Conservation (phyloP, 2,888 invertebrate genomes). For the Drosophila falleni region DNA sequence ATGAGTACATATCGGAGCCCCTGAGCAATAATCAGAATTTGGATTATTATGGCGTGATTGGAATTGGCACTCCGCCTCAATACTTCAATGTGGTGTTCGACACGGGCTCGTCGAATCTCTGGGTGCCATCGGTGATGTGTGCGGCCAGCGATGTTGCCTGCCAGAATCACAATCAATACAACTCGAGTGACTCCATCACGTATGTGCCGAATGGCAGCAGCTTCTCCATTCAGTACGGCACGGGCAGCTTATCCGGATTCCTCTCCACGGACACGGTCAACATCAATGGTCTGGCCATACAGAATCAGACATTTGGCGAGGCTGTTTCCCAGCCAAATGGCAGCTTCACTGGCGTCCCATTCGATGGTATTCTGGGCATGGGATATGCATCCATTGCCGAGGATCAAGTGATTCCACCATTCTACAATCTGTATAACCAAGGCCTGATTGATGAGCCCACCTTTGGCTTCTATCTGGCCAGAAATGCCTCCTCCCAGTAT, state of each 20-base stretch:
- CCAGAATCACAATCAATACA: constrained; percentile 97
- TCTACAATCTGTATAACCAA: constrained; percentile 95
- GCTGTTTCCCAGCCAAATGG: constrained; percentile 96
- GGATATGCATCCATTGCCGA: constrained; percentile 94
- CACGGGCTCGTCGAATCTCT: constrained; percentile 96
- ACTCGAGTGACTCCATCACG: constrained; percentile 92
- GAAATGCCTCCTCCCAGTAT: constrained; percentile 88
- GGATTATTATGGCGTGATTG: constrained; percentile 96
- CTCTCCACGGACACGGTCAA: constrained; percentile 94
- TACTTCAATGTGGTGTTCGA: constrained; percentile 97
- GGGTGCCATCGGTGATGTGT: constrained; percentile 99
- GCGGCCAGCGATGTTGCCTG: constrained; percentile 96
- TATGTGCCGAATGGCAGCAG: constrained; percentile 94
- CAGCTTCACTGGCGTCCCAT: constrained; percentile 97
- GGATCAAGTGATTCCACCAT: constrained; percentile 94
- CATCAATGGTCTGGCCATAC: constrained; percentile 89
- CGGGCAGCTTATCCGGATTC: constrained; percentile 97
- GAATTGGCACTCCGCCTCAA: constrained; percentile 96
- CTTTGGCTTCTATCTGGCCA: constrained; percentile 97
- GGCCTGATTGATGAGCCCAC: constrained; percentile 89
- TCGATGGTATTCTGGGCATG: constrained; percentile 99
- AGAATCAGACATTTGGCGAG: constrained; percentile 96
- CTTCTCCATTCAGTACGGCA: constrained; percentile 97
- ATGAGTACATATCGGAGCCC: constrained; percentile 43
- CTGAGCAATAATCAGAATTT: constrained; percentile 96